Evolutionary conservation across 2,113 vertebrate genomes (phyloP).

Genomic region (Clarias gariepinus): DNA sequence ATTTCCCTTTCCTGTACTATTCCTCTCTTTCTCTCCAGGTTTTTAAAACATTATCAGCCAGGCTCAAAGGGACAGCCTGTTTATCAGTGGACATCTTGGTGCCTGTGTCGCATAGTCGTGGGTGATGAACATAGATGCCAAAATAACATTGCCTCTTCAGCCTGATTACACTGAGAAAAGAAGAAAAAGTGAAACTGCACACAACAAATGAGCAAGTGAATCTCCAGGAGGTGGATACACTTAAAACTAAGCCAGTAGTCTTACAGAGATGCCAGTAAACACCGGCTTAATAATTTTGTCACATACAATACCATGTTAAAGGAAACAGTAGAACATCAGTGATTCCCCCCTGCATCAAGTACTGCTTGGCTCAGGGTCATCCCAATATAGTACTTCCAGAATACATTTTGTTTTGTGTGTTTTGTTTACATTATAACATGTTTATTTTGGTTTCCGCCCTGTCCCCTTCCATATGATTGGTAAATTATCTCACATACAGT

Average conservation of each 20-base stretch:
- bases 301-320: background rate
- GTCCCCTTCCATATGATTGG: too few species aligned
- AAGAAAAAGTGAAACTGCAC: background rate
- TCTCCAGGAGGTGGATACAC: background rate
- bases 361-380: too few species aligned
- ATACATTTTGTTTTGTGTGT: too few species aligned
- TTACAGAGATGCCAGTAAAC: background rate
- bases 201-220: background rate
- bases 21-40: background rate
- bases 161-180: constrained; percentile 7
- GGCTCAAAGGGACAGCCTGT: constrained; percentile 19
- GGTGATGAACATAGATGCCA: constrained; percentile 10
- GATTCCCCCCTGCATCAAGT: too few species aligned
- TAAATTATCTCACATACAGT: too few species aligned
- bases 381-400: too few species aligned
- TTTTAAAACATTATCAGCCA: constrained; percentile 6
- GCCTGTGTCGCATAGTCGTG: background rate
- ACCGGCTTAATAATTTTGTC: background rate
- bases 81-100: constrained; percentile 12
- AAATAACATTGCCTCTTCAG: constrained; percentile 1
- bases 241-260: constrained; percentile 19
- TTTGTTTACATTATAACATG: too few species aligned
- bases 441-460: too few species aligned
- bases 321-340: too few species aligned
- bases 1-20: background rate